These are phyloP conservation scores for Spondyliosoma cantharus DNA, from an alignment of 2,797 vertebrate species.

Conservation along the genomic window DNA sequence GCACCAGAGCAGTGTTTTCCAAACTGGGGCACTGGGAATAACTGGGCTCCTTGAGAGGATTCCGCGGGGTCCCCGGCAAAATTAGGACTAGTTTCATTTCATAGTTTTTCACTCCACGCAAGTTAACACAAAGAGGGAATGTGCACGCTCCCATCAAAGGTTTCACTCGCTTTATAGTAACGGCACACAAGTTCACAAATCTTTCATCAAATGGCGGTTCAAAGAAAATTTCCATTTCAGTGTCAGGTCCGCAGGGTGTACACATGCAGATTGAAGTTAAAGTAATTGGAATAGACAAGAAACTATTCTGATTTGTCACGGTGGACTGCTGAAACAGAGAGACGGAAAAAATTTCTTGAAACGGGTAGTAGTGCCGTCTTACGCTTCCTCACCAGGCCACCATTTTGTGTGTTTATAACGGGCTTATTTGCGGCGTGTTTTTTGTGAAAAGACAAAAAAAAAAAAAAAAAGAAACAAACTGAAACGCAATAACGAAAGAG, in stretches of 20 bases:
- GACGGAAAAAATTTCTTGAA: constrained; percentile 28
- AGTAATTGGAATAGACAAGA: constrained; percentile 43
- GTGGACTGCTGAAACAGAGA: not conserved
- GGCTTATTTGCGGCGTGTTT: not conserved
- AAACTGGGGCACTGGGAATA: constrained; percentile 59
- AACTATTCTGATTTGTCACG: constrained; percentile 23
- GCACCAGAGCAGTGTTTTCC: constrained; percentile 46
- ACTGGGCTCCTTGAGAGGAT: constrained; percentile 45
- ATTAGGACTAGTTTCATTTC: constrained; percentile 64
- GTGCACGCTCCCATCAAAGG: not conserved
- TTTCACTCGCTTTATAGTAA: constrained; percentile 37
- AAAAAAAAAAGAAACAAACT: not conserved
- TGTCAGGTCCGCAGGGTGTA: constrained; percentile 29
- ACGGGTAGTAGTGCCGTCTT: not conserved
- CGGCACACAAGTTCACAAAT: constrained; percentile 52
- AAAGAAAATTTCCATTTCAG: constrained; percentile 57
- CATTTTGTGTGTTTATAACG: constrained; percentile 18
- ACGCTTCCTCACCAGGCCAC: constrained; percentile 1
- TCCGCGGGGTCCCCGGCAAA: constrained; percentile 41
- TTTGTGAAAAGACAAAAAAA: not conserved
- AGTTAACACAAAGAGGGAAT: constrained; percentile 33
- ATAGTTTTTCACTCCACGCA: constrained; percentile 43
- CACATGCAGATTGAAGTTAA: constrained; percentile 37
- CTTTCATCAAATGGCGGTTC: constrained; percentile 46
- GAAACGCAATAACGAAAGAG: not conserved